Evolutionary conservation across 1,140 invertebrate genomes (phyloP), one percentile per base, ranked within the genome.

Genomic region (Wiebesia pumilae): DNA sequence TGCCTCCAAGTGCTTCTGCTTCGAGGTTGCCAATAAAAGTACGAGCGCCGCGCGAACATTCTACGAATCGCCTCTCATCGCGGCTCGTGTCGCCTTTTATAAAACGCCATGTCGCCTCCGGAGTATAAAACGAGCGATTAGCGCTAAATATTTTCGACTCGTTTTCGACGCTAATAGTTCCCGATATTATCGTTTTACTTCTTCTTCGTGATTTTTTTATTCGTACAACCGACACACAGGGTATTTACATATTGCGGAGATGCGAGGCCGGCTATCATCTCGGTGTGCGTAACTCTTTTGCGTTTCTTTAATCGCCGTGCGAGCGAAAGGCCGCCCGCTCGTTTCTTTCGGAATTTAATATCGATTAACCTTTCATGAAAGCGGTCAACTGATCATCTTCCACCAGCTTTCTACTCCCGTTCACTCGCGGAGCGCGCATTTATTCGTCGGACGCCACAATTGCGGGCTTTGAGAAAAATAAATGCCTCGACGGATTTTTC

Each of bases 81-180:
- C 58, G 58, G 58, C 58, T 62, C 58, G 58, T 62, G 58, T 27
- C 51, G 51, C 51, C 51, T 19, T 54, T 54, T 54, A 54, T 54
- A 54, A 54, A 12, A 21, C 51, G n/a, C n/a, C n/a, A n/a, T n/a
- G n/a, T n/a, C n/a, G n/a, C 19, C 51, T 47, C 12, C 12, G 7
- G 7, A 19, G 16, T 54, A 19, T 54, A 54, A 9, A 19, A 19
- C 51, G 51, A 54, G 1, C 47, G 77, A 78, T 30, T 30, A 78
- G 77, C 77, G 40, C 73, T 10, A 33, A n/a, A 54, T 78, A 78
- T 78, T 33, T 78, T 75, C 71, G 35, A 27, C 38, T 75, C 71
- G 40, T 54, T 43, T 6, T 35, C 77, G 47, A 54, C 30, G 75
- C 75, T 14, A 77, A 77, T 77, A 77, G 35, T 77, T 51, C 38